Evolutionary conservation across 2,797 vertebrate species (phyloP), one percentile per base, ranked within the genome.

Genomic region (Pseudochromis fuscus): DNA sequence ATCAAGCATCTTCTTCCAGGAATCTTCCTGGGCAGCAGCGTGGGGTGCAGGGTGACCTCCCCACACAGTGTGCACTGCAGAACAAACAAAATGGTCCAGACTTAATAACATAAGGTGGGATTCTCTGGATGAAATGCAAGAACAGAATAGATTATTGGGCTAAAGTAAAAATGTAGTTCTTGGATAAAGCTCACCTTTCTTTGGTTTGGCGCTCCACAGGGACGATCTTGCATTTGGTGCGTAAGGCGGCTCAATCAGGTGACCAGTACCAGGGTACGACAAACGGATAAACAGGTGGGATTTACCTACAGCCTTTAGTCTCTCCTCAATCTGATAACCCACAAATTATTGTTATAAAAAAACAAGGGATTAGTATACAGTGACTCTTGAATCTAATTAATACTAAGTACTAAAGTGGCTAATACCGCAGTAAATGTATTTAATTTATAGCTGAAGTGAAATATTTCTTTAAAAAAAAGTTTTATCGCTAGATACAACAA

Each of bases 201-300:
- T 28, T 16, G 91, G 91, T 80, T 85, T 87, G 52, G 49, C 3
- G 1, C 44, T 37, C 90, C 89, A 94, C 46, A 92, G n/a, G 1
- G 88, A 89, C 0, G 1, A 0, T 59, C 80, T 87, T 62, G 55
- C 3, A 25, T 80, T 82, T 1, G 94, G 95, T 25, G 90, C 61
- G 42, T 92, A 95, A 24, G 95, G 93, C 1, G 94, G 93, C 74
- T 96, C 95, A 1, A 96, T 95, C 73, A 92, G 87, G 89, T 97
- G 96, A 51, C 94, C 95, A 8, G 95, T 91, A 38, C 92, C 94
- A 0, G 94, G 93, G 4, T 96, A 96, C 0, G 91, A 94, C 70
- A 91, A 30, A 2, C 75, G 45, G 4, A 83, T 92, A n/a, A 93
- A 82, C 23, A 94, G 84, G 3, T 93, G 87, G 12, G 84, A 86